Conservation (phyloP, 2,888 invertebrate genomes). For the Crossocerus cetratus region DNA sequence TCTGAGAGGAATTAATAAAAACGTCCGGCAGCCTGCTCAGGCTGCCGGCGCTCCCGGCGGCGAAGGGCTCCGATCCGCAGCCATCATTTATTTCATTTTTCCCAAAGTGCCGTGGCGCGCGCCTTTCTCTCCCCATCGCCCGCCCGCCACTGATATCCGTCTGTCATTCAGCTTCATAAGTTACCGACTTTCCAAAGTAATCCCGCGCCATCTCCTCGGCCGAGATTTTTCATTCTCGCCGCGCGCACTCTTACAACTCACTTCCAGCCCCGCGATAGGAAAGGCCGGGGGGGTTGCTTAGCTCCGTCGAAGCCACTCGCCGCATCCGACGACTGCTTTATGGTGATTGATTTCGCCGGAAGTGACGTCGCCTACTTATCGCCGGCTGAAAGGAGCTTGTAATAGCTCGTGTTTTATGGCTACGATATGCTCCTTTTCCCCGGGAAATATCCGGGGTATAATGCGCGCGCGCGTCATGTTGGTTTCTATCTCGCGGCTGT, state of each 20-base stretch:
- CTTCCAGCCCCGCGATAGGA: too few species aligned
- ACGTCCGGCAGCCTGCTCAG: conserved; percentile 65
- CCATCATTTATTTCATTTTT: conserved; percentile 72
- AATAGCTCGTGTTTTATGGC: too few species aligned
- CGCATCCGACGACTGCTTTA: too few species aligned
- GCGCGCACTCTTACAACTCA: too few species aligned
- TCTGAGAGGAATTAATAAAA: conserved; percentile 77
- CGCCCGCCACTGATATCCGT: conserved; percentile 46
- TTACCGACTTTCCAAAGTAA: conserved; percentile 43
- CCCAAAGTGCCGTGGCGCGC: conserved; percentile 51
- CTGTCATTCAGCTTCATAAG: conserved; percentile 52
- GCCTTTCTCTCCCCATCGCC: conserved; percentile 47
- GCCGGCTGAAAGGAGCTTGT: too few species aligned
- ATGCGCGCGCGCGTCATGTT: neutral
- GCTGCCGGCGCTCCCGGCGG: conserved; percentile 45
- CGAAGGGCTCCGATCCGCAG: conserved; percentile 54
- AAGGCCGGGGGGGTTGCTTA: neutral
- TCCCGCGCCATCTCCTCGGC: conserved; percentile 21
- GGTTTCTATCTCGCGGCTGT: conserved; percentile 1
- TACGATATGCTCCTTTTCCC: too few species aligned
- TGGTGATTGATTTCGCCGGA: too few species aligned
- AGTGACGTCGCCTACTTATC: too few species aligned
- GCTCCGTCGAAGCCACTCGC: too few species aligned
- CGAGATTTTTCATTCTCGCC: conserved; percentile 20
- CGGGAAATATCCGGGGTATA: neutral